phyloP scores from a whole-genome alignment of 2,888 invertebrate genomes.

The Ferrisia virgata region DNA sequence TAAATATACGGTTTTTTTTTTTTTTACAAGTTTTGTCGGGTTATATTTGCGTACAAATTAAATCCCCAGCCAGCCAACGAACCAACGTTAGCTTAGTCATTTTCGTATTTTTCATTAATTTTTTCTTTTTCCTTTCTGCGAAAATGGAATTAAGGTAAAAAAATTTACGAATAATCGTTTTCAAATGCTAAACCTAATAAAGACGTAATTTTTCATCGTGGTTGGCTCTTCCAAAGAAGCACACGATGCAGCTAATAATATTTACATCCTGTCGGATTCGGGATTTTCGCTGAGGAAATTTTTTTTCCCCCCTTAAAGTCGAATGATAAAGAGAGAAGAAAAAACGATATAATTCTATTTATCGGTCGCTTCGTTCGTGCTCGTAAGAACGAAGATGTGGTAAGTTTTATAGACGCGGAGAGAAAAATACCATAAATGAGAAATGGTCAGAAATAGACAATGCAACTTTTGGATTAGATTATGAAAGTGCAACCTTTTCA shows the following conservation, averaged over 20 bases:
- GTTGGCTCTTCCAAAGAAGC: not conserved
- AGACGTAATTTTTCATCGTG: not conserved
- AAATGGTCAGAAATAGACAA: slow-evolving; percentile 7
- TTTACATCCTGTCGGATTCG: not conserved
- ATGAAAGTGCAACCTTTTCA: not conserved
- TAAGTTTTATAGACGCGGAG: not conserved
- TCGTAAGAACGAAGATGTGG: not conserved
- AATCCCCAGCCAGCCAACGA: not conserved
- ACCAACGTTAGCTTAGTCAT: not conserved
- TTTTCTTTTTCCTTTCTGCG: not conserved
- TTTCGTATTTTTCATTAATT: not conserved
- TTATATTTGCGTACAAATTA: not conserved
- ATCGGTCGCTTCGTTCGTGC: not conserved
- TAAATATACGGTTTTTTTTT: not conserved
- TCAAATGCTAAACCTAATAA: slow-evolving; percentile 2
- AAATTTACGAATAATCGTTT: not conserved
- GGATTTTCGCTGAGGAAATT: not conserved
- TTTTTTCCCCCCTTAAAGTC: not conserved
- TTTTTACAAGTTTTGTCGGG: not conserved
- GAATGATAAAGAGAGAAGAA: not conserved
- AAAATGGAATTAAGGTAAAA: not conserved
- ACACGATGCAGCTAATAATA: not conserved
- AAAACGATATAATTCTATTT: not conserved
- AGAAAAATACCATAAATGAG: not conserved
- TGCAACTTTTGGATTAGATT: not conserved